Evolutionary conservation across 1,140 invertebrate genomes (phyloP), one percentile per base, ranked within the genome.

Genomic region (Lineus longissimus): DNA sequence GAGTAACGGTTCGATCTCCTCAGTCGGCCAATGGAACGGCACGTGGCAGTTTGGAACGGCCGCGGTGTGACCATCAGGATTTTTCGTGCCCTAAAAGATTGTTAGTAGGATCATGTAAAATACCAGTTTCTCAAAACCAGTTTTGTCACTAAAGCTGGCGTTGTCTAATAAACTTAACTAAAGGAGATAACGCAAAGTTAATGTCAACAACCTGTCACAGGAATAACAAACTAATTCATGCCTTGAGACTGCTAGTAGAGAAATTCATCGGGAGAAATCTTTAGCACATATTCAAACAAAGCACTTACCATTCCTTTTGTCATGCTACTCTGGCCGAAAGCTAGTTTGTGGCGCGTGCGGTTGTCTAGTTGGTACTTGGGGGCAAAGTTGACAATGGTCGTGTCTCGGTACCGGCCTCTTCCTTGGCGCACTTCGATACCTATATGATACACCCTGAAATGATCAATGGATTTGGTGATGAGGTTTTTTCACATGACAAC

Each of bases 291-390:
- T n/a, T n/a, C n/a, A n/a, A n/a, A n/a, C n/a, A n/a, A 43, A 15
- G 31, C 11, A 61, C 63, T 70, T 63, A 73, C 76, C 69, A 73
- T 73, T 61, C 68, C 67, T 47, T 64, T 64, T n/a, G 70, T 72
- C 25, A 77, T 66, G 60, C 78, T 72, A 62, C 73, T 88, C 81
- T 98, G 96, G 51, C 92, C 88, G 75, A 98, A 89, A 71, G 94
- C 88, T 62, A 99, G 82, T 47, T 87, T 88, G 72, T 81, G 88
- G 0, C 87, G 87, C 9, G 92, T 95, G 76, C 89, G 88, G 82
- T 99, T 98, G 76, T 97, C 91, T 45, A 98, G 83, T 77, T 95
- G 91, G 83, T 91, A 98, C 69, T 94, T 85, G 31, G 96, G 94
- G 2, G 93, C 91, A 64, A 98, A 86, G 11, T 92, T 96, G 15